Evolutionary conservation across 1,140 invertebrate species (phyloP), one percentile per base, ranked within the genome.

Genomic region (Lucilia sericata): DNA sequence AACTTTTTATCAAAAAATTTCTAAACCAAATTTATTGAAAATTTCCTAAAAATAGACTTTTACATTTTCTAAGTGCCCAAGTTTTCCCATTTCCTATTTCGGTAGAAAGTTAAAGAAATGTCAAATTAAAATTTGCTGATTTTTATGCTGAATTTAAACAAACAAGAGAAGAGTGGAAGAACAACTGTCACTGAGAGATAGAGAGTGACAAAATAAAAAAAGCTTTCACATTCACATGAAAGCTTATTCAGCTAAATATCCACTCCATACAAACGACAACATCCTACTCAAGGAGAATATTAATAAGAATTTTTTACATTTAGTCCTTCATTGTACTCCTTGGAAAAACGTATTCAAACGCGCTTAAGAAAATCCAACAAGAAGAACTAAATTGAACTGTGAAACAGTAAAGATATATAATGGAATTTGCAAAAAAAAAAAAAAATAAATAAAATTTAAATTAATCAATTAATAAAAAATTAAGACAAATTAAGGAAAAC

Each of bases 251-350:
- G 76, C 76, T 2, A 10, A 12, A 9, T 12, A 10, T 42, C 0
- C 42, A 30, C 42, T 8, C 42, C 42, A 42, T 42, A 42, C 42
- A 42, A 42, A 78, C 75, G 9, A 30, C 25, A 19, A 2, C 42
- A 78, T 78, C n/a, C 36, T 49, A 80, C 19, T 80, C 42, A 80
- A 80, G 76, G 76, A 80, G 76, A 80, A 80, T 78, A 10, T 70
- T 70, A 19, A 21, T 70, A 70, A 21, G 21, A 19, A 19, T 47
- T 81, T 81, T 80, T 81, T 42, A 47, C 70, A 81, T 82, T 84
- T 84, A 84, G 83, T 84, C 83, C 83, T 84, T 84, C 78, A 84
- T 78, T 84, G 83, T 81, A 84, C 78, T 81, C 83, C 76, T 65
- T 81, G 76, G 60, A 81, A 70, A 51, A 82, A 84, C 78, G 83